phyloP scores from a whole-genome alignment of 2,888 invertebrate genomes.

The Frankliniella fusca region DNA sequence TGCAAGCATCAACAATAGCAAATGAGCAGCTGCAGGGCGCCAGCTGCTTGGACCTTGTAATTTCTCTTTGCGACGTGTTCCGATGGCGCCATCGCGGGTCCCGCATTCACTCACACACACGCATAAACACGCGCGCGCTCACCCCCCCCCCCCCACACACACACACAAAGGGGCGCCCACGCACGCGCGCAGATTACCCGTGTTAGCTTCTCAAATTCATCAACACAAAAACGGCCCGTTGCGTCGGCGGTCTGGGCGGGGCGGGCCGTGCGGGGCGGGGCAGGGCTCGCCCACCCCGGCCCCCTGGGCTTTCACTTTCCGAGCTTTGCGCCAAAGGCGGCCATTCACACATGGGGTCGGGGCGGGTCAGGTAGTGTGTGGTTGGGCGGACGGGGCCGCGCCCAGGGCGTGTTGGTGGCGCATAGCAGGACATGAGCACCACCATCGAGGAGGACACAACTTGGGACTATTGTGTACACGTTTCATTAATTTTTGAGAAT shows the following conservation, averaged over 20 bases:
- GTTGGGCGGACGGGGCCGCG: too few relatives aligned
- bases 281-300: background rate
- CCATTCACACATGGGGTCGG: constrained; percentile 4
- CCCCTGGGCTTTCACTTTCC: constrained; percentile 7
- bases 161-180: background rate
- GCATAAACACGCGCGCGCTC: background rate
- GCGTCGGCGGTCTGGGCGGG: background rate
- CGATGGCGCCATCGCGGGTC: too few relatives aligned
- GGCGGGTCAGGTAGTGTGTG: background rate
- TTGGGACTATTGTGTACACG: too few relatives aligned
- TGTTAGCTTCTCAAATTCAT: constrained; percentile 16
- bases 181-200: constrained; percentile 5
- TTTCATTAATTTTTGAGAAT: too few relatives aligned
- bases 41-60: too few relatives aligned
- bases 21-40: too few relatives aligned
- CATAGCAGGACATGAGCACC: too few relatives aligned
- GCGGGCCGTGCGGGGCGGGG: background rate
- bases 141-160: background rate
- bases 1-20: too few relatives aligned
- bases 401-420: background rate
- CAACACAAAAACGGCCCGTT: background rate
- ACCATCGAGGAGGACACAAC: too few relatives aligned
- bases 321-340: background rate
- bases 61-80: too few relatives aligned
- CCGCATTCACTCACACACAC: background rate